These are phyloP conservation scores for Tapirus indicus DNA, from an alignment of 2,797 vertebrate species.

Conservation along the genomic window DNA sequence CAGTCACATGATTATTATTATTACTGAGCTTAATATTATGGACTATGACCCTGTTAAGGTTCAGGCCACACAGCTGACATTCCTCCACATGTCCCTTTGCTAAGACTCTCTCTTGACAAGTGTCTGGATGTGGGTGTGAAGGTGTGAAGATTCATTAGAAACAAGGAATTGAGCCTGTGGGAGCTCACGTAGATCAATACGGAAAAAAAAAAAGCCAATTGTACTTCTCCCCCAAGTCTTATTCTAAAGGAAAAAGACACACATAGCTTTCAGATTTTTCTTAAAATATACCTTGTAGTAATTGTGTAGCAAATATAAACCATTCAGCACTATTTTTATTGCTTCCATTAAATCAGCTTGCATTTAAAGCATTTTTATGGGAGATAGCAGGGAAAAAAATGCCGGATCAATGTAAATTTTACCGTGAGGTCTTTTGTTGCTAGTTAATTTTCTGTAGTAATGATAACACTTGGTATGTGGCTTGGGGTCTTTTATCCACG, in stretches of 20 bases:
- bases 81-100: background rate
- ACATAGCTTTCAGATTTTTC: conserved; percentile 56
- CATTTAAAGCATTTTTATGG: conserved; percentile 76
- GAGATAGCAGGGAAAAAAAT: background rate
- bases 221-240: background rate
- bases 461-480: background rate
- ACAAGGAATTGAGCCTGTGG: conserved; percentile 27
- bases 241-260: conserved; percentile 25
- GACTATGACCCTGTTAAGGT: background rate
- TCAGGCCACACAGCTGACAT: background rate
- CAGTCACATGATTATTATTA: background rate
- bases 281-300: conserved; percentile 72
- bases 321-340: conserved; percentile 76
- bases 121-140: background rate
- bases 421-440: conserved; percentile 50
- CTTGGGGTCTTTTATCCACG: background rate
- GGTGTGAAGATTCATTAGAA: conserved; percentile 41
- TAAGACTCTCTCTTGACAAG: conserved; percentile 49
- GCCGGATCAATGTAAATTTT: conserved; percentile 71
- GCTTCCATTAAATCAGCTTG: conserved; percentile 69
- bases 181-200: conserved; percentile 22
- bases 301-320: conserved; percentile 76
- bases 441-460: conserved; percentile 72
- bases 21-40: background rate
- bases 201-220: background rate